Evolutionary conservation across 2,888 invertebrate genomes (phyloP).

Genomic region (Diloba caeruleocephala): DNA sequence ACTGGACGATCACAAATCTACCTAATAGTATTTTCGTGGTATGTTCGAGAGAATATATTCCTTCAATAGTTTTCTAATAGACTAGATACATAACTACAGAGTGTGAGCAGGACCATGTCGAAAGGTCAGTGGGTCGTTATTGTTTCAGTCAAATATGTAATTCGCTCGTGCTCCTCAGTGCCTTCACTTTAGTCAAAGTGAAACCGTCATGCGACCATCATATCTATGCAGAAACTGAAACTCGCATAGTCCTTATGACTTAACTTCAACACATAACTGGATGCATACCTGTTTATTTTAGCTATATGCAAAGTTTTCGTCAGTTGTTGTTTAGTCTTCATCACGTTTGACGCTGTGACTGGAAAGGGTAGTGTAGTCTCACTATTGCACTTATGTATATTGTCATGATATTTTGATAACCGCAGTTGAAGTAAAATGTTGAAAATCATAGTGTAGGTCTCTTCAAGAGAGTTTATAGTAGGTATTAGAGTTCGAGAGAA

Average conservation of each 20-base stretch:
- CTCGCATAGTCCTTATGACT: conserved; percentile 9
- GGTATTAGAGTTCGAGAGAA: conserved; percentile 61
- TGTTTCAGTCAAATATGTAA: conserved; percentile 70
- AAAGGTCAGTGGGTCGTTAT: conserved; percentile 65
- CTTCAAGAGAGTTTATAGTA: conserved; percentile 68
- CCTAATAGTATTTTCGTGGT: conserved; percentile 51
- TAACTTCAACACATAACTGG: conserved; percentile 9
- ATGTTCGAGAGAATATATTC: conserved; percentile 50
- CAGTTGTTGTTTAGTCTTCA: conserved; percentile 35
- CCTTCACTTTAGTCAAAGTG: conserved; percentile 71
- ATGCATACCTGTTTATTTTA: conserved; percentile 28
- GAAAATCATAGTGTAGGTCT: conserved; percentile 67
- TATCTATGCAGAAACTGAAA: conserved; percentile 1
- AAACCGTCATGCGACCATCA: conserved; percentile 52
- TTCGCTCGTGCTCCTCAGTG: conserved; percentile 73
- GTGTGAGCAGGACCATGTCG: conserved; percentile 54
- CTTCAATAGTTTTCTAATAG: conserved; percentile 39
- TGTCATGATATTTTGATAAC: conserved; percentile 48
- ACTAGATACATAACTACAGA: conserved; percentile 48
- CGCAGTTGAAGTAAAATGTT: conserved; percentile 59
- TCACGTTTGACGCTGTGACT: conserved; percentile 39
- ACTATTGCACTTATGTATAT: conserved; percentile 30
- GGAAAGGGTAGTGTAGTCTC: conserved; percentile 42
- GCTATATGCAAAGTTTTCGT: conserved; percentile 23
- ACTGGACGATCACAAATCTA: conserved; percentile 50